A percentile compares a stretch with the other conserved stretches of the same genome.
These are phyloP conservation scores for Eleutherodactylus coqui DNA, from an alignment of 2,797 vertebrate species.

Conservation along the genomic window DNA sequence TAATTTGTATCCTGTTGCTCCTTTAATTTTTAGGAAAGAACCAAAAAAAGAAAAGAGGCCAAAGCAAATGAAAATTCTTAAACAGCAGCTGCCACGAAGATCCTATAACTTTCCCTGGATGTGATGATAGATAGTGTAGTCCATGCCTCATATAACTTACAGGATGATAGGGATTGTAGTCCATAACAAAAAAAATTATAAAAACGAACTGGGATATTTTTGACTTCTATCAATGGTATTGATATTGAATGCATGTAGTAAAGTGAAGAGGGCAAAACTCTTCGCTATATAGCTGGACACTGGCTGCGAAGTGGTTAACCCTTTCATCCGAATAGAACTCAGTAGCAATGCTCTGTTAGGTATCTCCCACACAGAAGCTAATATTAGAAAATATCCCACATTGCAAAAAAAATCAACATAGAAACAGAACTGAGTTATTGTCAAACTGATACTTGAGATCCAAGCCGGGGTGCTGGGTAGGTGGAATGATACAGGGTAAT, in stretches of 20 bases:
- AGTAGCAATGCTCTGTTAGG: slow-evolving; percentile 26
- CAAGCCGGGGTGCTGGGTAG: background rate
- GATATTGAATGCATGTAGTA: too few species aligned
- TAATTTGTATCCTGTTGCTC: background rate
- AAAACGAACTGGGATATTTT: background rate
- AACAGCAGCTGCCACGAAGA: background rate
- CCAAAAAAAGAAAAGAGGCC: background rate
- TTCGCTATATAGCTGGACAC: background rate
- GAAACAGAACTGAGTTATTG: slow-evolving; percentile 43
- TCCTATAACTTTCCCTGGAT: background rate
- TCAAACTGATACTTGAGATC: slow-evolving; percentile 18
- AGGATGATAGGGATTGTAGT: background rate
- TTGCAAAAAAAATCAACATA: slow-evolving; percentile 44
- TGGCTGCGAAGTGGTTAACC: slow-evolving; percentile 51
- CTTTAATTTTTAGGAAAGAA: background rate
- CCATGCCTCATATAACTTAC: background rate
- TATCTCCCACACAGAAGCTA: slow-evolving; percentile 49
- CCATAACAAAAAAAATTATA: background rate
- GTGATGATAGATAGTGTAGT: slow-evolving; percentile 6
- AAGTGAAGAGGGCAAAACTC: background rate
- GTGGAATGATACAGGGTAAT: background rate
- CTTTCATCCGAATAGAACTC: slow-evolving; percentile 22
- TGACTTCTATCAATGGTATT: background rate
- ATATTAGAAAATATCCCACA: slow-evolving; percentile 49
- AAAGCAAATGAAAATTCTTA: background rate